Percentiles rank a stretch among this genome's conserved stretches.
These are phyloP conservation scores for Andrena trimmerana DNA, from an alignment of 2,888 invertebrate species.

Conservation along the genomic window DNA sequence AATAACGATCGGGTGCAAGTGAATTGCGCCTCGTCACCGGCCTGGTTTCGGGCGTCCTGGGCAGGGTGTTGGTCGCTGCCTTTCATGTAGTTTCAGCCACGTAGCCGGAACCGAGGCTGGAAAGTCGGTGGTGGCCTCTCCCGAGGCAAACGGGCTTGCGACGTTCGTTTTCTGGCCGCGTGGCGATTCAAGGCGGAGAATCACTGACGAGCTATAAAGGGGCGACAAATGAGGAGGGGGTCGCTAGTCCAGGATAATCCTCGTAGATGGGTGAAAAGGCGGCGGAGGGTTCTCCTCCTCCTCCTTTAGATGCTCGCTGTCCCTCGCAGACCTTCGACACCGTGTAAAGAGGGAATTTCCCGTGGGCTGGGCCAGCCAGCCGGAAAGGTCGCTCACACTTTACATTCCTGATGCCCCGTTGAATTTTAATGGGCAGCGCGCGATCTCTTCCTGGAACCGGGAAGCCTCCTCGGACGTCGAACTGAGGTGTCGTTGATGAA, in stretches of 20 bases:
- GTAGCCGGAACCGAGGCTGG: constrained; percentile 12
- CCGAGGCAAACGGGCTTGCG: constrained; percentile 33
- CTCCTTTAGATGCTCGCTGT: constrained; percentile 31
- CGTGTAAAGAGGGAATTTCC: constrained; percentile 38
- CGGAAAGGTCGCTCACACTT: constrained; percentile 49
- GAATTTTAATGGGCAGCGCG: constrained; percentile 56
- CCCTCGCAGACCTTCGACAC: constrained; percentile 39
- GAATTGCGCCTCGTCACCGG: constrained; percentile 1
- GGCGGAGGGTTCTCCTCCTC: constrained; percentile 9
- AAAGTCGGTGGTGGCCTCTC: constrained; percentile 12
- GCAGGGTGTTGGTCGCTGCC: neutral
- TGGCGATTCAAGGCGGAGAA: constrained; percentile 33
- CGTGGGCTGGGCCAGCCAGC: constrained; percentile 9
- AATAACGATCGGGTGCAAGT: neutral
- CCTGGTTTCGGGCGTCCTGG: neutral
- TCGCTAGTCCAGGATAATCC: constrained; percentile 65
- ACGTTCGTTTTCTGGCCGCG: neutral
- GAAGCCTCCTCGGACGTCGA: neutral
- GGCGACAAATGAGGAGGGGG: constrained; percentile 61
- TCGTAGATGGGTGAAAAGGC: constrained; percentile 43
- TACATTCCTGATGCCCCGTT: constrained; percentile 56
- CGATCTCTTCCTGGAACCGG: constrained; percentile 40
- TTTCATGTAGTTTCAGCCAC: neutral
- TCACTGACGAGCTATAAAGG: constrained; percentile 63
- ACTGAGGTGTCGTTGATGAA: constrained; percentile 7